A percentile compares a stretch with the other conserved stretches of the same genome.
These are phyloP conservation scores for Erythrocercus mccallii DNA, from an alignment of 2,113 vertebrate species.

Conservation along the genomic window DNA sequence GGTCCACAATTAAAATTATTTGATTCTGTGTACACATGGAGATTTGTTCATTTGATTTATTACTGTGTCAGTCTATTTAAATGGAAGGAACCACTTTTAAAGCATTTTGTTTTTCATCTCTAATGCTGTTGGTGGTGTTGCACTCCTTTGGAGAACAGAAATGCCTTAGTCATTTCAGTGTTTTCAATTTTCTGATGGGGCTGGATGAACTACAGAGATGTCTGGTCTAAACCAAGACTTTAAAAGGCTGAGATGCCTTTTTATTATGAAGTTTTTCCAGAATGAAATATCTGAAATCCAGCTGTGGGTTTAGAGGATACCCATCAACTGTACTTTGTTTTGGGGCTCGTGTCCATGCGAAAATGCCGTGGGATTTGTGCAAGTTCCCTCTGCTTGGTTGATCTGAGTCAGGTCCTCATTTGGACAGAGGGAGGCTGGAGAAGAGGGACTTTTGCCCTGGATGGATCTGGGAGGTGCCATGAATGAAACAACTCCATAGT, in stretches of 20 bases:
- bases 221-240: conserved; percentile 24
- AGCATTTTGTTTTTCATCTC: conserved; percentile 29
- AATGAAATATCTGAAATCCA: neutral
- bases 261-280: neutral
- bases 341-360: neutral
- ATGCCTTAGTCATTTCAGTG: neutral
- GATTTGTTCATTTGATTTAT: conserved; percentile 15
- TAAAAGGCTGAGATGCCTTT: neutral
- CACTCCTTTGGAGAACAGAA: neutral
- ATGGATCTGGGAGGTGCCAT: neutral
- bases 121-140: neutral
- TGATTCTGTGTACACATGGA: neutral
- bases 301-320: neutral
- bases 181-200: conserved; percentile 4
- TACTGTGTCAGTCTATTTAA: conserved; percentile 3
- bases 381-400: neutral
- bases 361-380: neutral
- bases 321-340: neutral
- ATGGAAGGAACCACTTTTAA: conserved; percentile 22
- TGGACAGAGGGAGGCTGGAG: neutral
- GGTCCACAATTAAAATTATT: conserved; percentile 4
- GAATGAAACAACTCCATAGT: neutral
- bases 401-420: neutral
- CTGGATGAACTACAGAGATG: conserved; percentile 29
- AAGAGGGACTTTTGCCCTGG: neutral